phyloP scores from a whole-genome alignment of 2,113 vertebrate species.

The Leucopternis melanops region DNA sequence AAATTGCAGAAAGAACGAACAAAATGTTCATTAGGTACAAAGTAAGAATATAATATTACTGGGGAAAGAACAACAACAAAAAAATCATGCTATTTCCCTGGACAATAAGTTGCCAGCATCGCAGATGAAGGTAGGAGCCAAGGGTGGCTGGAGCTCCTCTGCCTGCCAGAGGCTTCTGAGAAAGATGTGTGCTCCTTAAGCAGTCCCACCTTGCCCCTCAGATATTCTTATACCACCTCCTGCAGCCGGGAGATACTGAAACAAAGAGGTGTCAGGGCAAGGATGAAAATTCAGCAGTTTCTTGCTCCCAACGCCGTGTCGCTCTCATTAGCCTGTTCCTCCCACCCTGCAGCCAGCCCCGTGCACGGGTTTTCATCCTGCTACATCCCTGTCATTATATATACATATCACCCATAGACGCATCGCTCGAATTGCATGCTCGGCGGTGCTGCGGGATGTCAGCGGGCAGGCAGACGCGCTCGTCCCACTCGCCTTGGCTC shows the following conservation, averaged over 20 bases:
- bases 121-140: neutral
- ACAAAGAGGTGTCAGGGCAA: constrained; percentile 23
- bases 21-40: neutral
- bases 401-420: neutral
- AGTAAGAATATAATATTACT: neutral
- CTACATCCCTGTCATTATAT: neutral
- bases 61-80: neutral
- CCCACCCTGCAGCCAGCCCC: neutral
- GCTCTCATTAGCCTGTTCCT: neutral
- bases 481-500: neutral
- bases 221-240: neutral
- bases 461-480: neutral
- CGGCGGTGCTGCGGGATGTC: neutral
- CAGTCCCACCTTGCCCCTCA: neutral
- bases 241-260: neutral
- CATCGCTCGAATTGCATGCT: fast-evolving
- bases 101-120: neutral
- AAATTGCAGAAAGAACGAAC: neutral
- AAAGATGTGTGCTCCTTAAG: neutral
- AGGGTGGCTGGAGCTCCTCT: neutral
- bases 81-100: neutral
- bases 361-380: neutral
- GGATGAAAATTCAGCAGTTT: neutral
- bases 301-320: neutral
- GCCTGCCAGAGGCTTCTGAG: neutral